A percentile compares a stretch with the other conserved stretches of the same genome.
phyloP scores from a whole-genome alignment of 1,140 invertebrate genomes.

The Musca vetustissima region DNA sequence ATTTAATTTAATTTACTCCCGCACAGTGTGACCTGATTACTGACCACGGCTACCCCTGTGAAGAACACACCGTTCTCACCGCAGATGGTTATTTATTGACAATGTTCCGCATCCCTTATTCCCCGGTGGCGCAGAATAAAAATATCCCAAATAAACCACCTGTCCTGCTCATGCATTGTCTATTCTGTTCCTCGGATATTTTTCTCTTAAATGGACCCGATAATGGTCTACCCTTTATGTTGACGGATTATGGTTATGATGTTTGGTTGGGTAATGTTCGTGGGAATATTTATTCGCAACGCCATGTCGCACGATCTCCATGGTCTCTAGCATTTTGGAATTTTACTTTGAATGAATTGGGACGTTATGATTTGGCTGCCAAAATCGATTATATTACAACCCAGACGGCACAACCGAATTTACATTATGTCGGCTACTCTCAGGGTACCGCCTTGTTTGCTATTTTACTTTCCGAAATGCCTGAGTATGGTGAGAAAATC shows the following conservation, averaged over 20 bases:
- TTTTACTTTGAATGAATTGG: slow-evolving; percentile 68
- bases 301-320: slow-evolving; percentile 54
- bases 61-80: slow-evolving; percentile 56
- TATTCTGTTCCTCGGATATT: slow-evolving; percentile 38
- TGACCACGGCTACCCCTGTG: slow-evolving; percentile 46
- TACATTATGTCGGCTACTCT: slow-evolving; percentile 69
- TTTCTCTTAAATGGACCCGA: slow-evolving; percentile 42
- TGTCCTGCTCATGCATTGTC: slow-evolving; percentile 42
- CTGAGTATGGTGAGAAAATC: slow-evolving; percentile 65
- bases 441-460: slow-evolving; percentile 63
- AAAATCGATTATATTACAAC: slow-evolving; percentile 60
- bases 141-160: slow-evolving; percentile 47
- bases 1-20: no score
- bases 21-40: slow-evolving; percentile 43
- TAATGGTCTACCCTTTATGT: slow-evolving; percentile 34
- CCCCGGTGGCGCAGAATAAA: slow-evolving; percentile 22
- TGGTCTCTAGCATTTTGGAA: slow-evolving; percentile 58
- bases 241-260: no score
- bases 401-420: slow-evolving; percentile 52
- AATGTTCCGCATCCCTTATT: slow-evolving; percentile 60
- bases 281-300: slow-evolving; percentile 67
- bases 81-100: slow-evolving; percentile 64
- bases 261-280: no score
- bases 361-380: slow-evolving; percentile 61
- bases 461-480: slow-evolving; percentile 58